Base-by-base conservation (phyloP, 2,113 vertebrate genomes). In the Seriola rivoliana region DNA sequence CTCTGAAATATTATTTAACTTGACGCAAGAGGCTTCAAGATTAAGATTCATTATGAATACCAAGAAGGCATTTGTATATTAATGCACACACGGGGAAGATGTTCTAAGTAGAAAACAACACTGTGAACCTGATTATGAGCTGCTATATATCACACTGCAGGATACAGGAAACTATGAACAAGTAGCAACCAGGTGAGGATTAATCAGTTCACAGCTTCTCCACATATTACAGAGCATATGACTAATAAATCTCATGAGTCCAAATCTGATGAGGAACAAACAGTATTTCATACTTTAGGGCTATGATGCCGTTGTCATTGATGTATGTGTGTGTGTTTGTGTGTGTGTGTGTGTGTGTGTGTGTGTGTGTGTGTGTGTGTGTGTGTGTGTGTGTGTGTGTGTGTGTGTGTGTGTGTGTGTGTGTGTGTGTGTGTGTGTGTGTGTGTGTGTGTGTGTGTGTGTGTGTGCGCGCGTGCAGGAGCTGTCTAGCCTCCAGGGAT, bases 401-500 rank as follows among this genome's bases (percentile, higher is more conserved):
- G 34, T 36, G 34, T 36, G 34, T 36, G 34, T 36, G 34, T 36
- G 34, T 36, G 34, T 36, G 34, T 29, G 34, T 36, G 5, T 36
- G 34, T 36, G 34, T 36, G 34, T 36, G 34, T 36, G 34, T 36
- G 34, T 29, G 34, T 36, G 5, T 36, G 34, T 36, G 34, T 36
- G 34, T 36, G 34, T 36, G 34, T 36, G 34, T 11, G 40, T 42
- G 8, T 11, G 8, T 11, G 8, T 11, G 70, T 85, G 67, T 78
- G 71, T 77, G 48, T 83, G 58, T 86, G 62, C 90, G 60, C 81
- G 74, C 62, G 64, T 82, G 46, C 81, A 99, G 98, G 93, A 98
- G 93, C 92, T 99, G 98, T 78, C 93, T 99, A 0, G 96, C 96
- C 42, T 97, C 97, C 80, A 96, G 96, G 85, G 98, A 99, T 80